Conservation (phyloP, 2,113 vertebrate genomes). For the Cathartes aura region DNA sequence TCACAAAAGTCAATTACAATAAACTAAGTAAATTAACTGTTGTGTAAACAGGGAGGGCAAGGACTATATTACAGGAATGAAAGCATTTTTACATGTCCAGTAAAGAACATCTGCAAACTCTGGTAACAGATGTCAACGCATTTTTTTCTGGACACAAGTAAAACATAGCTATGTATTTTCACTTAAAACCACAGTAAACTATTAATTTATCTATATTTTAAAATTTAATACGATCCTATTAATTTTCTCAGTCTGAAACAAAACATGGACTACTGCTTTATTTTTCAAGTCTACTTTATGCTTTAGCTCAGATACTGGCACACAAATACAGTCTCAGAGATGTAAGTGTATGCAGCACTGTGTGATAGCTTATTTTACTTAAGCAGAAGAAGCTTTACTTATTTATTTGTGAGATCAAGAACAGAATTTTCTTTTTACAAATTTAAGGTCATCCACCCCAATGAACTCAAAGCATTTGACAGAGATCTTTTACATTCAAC, state of each 20-base stretch:
- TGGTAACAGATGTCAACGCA: neutral
- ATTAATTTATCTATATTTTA: neutral
- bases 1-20: neutral
- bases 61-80: neutral
- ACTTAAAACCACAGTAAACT: neutral
- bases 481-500: neutral
- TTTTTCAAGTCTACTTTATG: neutral
- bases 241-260: neutral
- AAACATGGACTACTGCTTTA: accelerated
- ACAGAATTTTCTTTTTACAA: neutral
- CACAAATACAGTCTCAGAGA: neutral
- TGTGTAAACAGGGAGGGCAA: neutral
- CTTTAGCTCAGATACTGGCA: neutral
- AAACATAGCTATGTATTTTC: neutral
- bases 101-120: neutral
- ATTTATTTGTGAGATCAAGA: neutral
- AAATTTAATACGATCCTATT: neutral
- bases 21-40: neutral
- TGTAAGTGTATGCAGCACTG: neutral
- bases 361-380: neutral
- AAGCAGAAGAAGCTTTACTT: neutral
- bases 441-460: neutral
- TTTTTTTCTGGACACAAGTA: neutral
- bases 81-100: neutral
- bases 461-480: neutral